A percentile compares a stretch with the other conserved stretches of the same genome.
Conservation (phyloP, 2,797 vertebrate species). For the Cyclura pinguis region DNA sequence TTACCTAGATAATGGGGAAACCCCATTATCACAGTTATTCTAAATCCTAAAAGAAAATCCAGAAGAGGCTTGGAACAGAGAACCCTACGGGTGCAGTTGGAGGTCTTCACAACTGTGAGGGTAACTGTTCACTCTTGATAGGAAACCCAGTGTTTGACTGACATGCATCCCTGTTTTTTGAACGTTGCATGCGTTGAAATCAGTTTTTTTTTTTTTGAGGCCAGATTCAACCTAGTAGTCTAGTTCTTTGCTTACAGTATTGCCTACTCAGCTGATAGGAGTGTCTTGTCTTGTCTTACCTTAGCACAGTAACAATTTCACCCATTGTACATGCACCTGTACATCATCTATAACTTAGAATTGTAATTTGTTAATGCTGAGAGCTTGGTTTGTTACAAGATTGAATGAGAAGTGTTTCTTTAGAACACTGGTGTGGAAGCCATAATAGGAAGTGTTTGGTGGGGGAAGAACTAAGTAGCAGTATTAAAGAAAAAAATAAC, state of each 20-base stretch:
- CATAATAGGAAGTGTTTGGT: not conserved
- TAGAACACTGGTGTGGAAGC: not conserved
- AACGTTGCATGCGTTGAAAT: not conserved
- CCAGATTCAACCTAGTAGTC: not conserved
- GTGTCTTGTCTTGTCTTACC: not conserved
- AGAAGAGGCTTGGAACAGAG: not conserved
- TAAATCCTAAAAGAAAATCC: not conserved
- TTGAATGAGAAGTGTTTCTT: not conserved
- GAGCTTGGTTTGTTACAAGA: not conserved
- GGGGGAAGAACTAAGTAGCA: not conserved
- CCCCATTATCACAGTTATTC: too few species aligned
- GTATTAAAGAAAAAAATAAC: not conserved
- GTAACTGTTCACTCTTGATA: not conserved
- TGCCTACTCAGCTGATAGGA: not conserved
- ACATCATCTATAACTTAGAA: not conserved
- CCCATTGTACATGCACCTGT: not conserved
- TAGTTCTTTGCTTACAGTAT: not conserved
- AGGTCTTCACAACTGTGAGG: not conserved
- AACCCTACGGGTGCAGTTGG: not conserved
- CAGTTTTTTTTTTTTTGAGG: not conserved
- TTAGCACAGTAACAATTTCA: not conserved
- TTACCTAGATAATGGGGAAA: too few species aligned
- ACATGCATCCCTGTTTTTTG: not conserved
- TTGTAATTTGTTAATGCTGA: not conserved
- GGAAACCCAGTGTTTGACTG: not conserved